Base-by-base conservation (phyloP, 2,113 vertebrate species). In the Tricholaema leucomelas region DNA sequence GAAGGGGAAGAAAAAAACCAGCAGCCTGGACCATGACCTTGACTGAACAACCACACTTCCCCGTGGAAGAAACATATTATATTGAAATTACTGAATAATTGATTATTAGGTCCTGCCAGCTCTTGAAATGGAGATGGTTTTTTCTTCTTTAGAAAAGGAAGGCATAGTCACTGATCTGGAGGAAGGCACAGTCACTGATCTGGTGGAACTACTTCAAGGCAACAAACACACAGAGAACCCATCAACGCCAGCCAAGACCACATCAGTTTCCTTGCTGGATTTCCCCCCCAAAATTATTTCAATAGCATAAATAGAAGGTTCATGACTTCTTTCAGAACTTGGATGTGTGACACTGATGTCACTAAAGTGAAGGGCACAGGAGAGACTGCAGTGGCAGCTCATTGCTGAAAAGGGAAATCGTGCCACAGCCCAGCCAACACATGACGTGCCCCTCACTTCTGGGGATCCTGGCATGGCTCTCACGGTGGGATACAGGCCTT, bases 391-490 rank as follows among this genome's bases (percentile, higher is more conserved):
- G 46, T 8, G 85, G 28, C 27, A 66, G 6, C 46, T 35, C 1
- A 0, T 15, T 0, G 1, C 4, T 64, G 65, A 9, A 12, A 1
- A 21, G 50, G 46, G 23, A 44, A 54, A 17, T 6, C 2, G 0
- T 42, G 35, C 2, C 44, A 4, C 0, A 24, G 30, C 12, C 25
- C 55, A 15, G 59, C 46, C 2, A 10, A 14, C 0, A 4, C 6
- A 1, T 1, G 33, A 31, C 1, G 0, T n/a, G 36, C 18, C 63
- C 73, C 33, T 21, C 1, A 2, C 71, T 66, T 16, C 54, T 18
- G 58, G 64, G 44, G 24, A 60, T 7, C 0, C 2, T 1, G 31
- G 52, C 48, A 33, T 3, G 2, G 1, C n/a, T 14, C 19, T 52
- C 4, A 0, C 1, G 7, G 3, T 18, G 31, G 61, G 65, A 72